These are phyloP conservation scores for Ardeotis arabs DNA, from an alignment of 2,113 vertebrate genomes.

Conservation along the genomic window DNA sequence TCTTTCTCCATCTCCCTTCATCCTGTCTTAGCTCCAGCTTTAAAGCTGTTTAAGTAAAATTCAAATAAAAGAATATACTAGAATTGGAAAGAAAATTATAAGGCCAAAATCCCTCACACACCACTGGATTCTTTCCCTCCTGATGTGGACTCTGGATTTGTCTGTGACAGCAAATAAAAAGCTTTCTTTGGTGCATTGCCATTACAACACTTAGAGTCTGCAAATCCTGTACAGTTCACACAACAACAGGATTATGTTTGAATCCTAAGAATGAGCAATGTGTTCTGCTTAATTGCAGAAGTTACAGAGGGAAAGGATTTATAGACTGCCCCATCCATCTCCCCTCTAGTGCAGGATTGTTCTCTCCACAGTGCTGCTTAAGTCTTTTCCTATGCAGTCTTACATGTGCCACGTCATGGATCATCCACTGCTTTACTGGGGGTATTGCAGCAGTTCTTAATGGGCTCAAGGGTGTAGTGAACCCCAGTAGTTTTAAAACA, in stretches of 20 bases:
- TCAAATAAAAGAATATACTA: not conserved
- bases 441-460: not conserved
- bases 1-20: not conserved
- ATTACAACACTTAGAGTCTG: conserved; percentile 49
- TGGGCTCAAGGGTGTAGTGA: not conserved
- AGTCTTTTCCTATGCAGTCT: not conserved
- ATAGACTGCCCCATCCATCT: not conserved
- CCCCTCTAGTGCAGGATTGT: not conserved
- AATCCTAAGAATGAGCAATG: conserved; percentile 10
- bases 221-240: conserved; percentile 33
- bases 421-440: not conserved
- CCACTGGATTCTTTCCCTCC: conserved; percentile 2
- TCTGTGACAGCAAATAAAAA: conserved; percentile 15
- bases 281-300: conserved; percentile 50
- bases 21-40: not conserved
- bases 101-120: not conserved
- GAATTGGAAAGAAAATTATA: conserved; percentile 3
- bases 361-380: not conserved
- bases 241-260: conserved; percentile 46
- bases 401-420: not conserved
- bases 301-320: conserved; percentile 18
- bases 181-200: conserved; percentile 23
- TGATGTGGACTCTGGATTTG: conserved; percentile 10
- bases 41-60: not conserved
- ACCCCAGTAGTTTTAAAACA: not conserved